A percentile compares a stretch with the other conserved stretches of the same genome.
Conservation (phyloP, 2,113 vertebrate species). For the Strix uralensis region DNA sequence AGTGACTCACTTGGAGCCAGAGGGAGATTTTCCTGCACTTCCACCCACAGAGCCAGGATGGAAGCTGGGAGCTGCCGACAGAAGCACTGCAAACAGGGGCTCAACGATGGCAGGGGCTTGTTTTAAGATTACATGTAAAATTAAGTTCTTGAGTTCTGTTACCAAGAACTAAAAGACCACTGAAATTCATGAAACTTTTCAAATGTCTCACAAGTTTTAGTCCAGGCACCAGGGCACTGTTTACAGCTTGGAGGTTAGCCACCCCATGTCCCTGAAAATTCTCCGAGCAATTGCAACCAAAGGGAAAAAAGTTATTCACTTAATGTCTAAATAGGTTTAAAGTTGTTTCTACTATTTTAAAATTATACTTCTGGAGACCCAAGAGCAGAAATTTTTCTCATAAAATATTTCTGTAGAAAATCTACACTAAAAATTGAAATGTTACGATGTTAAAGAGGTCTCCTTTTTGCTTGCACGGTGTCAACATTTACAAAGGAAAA, state of each 20-base stretch:
- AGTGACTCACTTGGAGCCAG: neutral
- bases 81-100: neutral
- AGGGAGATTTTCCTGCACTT: neutral
- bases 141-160: neutral
- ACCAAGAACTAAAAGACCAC: neutral
- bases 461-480: neutral
- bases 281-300: neutral
- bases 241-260: neutral
- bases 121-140: neutral
- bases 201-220: neutral
- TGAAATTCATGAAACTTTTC: neutral
- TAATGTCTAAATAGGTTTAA: neutral
- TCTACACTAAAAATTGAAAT: neutral
- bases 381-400: neutral
- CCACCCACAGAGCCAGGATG: neutral
- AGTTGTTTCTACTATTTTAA: neutral
- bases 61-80: neutral
- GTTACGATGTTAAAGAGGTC: neutral
- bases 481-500: neutral
- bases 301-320: neutral
- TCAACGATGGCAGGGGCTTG: neutral
- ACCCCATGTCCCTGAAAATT: neutral
- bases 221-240: fast-evolving
- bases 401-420: neutral
- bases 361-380: neutral